Evolutionary conservation across 1,140 invertebrate species (phyloP).

Genomic region (Cardiocondyla obscurior): DNA sequence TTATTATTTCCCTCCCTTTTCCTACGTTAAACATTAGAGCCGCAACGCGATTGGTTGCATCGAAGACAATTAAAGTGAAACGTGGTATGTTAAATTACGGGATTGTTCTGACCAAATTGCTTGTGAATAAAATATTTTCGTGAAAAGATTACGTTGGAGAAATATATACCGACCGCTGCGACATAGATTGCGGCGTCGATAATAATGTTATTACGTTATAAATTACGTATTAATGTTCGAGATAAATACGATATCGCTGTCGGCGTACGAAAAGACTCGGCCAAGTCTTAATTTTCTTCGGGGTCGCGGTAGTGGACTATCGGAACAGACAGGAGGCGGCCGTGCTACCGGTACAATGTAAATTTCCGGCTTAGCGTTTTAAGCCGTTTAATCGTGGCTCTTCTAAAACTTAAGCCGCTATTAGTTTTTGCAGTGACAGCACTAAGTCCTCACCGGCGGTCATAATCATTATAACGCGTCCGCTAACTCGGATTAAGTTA

Average conservation of each 20-base stretch:
- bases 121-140: not conserved
- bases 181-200: not conserved
- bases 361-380: constrained; percentile 66
- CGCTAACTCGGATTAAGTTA: constrained; percentile 69
- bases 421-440: constrained; percentile 74
- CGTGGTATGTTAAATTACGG: not conserved
- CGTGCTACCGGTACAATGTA: constrained; percentile 54
- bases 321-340: constrained; percentile 23
- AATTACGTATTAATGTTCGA: no score
- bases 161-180: not conserved
- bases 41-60: not conserved
- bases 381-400: constrained; percentile 65
- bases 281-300: constrained; percentile 4
- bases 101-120: not conserved
- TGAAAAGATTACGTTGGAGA: not conserved
- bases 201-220: no score
- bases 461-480: constrained; percentile 71
- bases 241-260: not conserved
- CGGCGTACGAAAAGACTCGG: not conserved
- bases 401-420: constrained; percentile 72
- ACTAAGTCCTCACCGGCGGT: constrained; percentile 65
- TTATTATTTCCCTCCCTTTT: constrained; percentile 52
- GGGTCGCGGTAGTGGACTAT: constrained; percentile 11
- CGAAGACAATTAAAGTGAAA: constrained; percentile 17
- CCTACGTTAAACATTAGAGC: constrained; percentile 29